Percentiles rank a stretch among this genome's conserved stretches.
Evolutionary conservation across 2,113 vertebrate genomes (phyloP).

Genomic region (Amphilophus citrinellus): DNA sequence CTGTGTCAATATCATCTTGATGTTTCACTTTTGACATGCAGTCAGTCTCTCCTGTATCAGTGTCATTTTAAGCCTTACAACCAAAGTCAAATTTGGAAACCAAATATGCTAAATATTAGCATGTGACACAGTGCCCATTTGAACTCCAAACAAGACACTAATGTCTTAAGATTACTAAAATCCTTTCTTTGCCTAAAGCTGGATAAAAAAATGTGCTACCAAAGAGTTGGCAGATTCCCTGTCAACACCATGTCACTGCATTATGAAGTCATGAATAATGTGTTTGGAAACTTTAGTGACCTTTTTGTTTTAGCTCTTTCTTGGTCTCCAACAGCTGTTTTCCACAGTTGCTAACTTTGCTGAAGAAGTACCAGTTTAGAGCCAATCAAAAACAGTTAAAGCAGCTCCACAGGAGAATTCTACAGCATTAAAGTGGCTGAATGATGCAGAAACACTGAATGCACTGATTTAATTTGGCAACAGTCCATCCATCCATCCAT

Average conservation of each 20-base stretch:
- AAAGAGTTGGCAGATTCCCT: not conserved
- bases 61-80: not conserved
- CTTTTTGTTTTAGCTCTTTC: not conserved
- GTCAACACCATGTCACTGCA: not conserved
- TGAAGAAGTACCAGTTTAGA: not conserved
- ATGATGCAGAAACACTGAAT: not conserved
- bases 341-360: not conserved
- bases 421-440: not conserved
- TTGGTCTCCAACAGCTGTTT: not conserved
- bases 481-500: no score
- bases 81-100: accelerated
- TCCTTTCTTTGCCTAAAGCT: not conserved
- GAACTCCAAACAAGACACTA: not conserved
- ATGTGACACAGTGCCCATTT: not conserved
- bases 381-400: not conserved
- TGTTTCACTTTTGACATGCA: not conserved
- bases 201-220: not conserved
- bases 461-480: not conserved
- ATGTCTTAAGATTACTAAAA: not conserved
- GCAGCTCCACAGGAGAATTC: not conserved
- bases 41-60: not conserved
- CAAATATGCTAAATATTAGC: not conserved
- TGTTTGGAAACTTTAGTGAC: not conserved
- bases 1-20: not conserved
- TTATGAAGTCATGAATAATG: accelerated